Conservation (phyloP, 2,113 vertebrate genomes). For the Sciurus niger region DNA sequence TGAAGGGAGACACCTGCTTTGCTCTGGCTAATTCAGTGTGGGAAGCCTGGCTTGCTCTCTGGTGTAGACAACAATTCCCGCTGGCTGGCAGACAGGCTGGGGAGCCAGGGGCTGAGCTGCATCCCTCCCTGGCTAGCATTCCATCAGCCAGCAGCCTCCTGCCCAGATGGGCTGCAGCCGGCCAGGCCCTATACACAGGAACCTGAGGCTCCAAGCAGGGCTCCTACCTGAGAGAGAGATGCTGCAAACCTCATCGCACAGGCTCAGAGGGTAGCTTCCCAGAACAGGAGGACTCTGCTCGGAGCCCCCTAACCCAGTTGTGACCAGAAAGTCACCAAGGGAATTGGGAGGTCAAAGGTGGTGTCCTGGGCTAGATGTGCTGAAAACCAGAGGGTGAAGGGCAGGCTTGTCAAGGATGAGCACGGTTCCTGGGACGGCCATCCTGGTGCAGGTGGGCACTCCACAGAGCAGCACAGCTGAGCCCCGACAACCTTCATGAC, state of each 20-base stretch:
- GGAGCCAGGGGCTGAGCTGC: fast-evolving
- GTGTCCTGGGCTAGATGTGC: background rate
- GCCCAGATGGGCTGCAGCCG: slow-evolving; percentile 20
- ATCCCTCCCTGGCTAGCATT: background rate
- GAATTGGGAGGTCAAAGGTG: background rate
- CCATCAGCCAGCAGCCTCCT: background rate
- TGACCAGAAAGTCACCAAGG: background rate
- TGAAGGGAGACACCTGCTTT: slow-evolving; percentile 82
- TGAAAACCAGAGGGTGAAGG: background rate
- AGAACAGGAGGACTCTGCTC: background rate
- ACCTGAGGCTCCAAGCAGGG: background rate
- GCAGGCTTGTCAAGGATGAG: background rate
- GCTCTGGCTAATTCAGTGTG: slow-evolving; percentile 78
- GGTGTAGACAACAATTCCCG: background rate
- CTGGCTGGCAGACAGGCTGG: slow-evolving; percentile 19
- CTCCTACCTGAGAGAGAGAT: background rate
- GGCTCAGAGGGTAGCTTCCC: background rate
- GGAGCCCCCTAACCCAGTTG: background rate
- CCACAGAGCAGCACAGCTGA: background rate
- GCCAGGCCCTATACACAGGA: background rate
- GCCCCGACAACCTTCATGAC: background rate
- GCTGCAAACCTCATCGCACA: background rate
- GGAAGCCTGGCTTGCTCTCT: background rate
- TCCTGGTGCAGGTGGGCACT: background rate
- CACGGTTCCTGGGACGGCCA: background rate